Percentiles rank a stretch among this genome's conserved stretches.
Conservation (phyloP, 2,113 vertebrate species). For the Sebastes schlegelii region DNA sequence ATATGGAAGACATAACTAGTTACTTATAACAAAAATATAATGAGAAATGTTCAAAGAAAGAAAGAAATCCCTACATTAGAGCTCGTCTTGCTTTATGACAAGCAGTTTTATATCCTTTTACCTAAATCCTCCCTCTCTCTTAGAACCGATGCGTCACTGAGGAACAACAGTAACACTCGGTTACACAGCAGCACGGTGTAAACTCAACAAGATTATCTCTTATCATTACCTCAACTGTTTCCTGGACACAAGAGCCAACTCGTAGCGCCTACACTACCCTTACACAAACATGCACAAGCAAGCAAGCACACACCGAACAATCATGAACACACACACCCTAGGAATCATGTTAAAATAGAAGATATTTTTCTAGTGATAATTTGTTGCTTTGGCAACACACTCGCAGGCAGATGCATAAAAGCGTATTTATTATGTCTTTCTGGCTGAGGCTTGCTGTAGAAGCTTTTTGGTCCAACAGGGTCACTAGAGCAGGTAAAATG, state of each 20-base stretch:
- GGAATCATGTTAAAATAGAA: neutral
- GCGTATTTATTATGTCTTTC: neutral
- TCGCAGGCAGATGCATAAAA: neutral
- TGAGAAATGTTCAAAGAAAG: neutral
- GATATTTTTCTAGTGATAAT: neutral
- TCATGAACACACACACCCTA: too few relatives aligned
- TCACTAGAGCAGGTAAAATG: neutral
- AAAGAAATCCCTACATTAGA: neutral
- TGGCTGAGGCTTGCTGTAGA: neutral
- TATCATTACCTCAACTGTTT: conserved; percentile 1
- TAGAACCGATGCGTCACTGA: conserved; percentile 10
- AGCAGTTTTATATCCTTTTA: neutral
- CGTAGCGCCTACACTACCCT: neutral
- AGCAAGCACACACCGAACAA: too few relatives aligned
- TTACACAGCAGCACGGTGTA: neutral
- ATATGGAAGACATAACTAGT: neutral
- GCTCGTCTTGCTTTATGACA: neutral
- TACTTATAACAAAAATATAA: neutral
- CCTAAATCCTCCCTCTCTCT: neutral
- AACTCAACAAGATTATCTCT: conserved; percentile 9
- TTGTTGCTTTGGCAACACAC: conserved; percentile 36
- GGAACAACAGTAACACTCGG: conserved; percentile 8
- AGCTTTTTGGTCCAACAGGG: neutral
- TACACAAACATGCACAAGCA: neutral
- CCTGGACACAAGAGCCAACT: neutral